These are phyloP conservation scores for Drosophila pruinosa DNA, from an alignment of 1,140 invertebrate genomes.

Conservation along the genomic window DNA sequence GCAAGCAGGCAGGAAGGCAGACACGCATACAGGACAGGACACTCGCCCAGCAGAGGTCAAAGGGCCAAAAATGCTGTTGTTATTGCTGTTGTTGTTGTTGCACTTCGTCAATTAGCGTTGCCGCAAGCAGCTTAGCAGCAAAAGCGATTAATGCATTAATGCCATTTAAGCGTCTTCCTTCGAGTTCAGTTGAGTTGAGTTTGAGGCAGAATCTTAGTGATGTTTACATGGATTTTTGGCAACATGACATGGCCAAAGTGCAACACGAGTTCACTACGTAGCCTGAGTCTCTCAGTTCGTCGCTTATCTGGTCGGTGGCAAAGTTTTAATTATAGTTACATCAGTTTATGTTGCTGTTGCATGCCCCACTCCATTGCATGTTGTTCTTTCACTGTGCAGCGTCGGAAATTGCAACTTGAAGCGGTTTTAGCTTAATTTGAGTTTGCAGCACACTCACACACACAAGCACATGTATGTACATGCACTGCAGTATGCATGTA, in stretches of 20 bases:
- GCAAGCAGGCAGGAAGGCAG: not conserved
- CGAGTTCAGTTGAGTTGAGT: not conserved
- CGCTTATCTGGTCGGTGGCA: constrained; percentile 21
- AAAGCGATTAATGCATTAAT: constrained; percentile 73
- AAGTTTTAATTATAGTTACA: constrained; percentile 77
- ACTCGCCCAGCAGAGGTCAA: constrained; percentile 7
- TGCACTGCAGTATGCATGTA: not conserved
- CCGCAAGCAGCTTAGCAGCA: constrained; percentile 54
- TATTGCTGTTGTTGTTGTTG: constrained; percentile 42
- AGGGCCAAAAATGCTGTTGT: not conserved
- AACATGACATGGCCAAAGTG: constrained; percentile 1
- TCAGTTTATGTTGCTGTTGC: constrained; percentile 40
- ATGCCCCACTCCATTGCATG: constrained; percentile 46
- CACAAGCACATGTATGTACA: not conserved
- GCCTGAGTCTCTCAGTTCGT: not conserved
- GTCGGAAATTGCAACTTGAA: constrained; percentile 77
- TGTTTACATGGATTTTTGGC: constrained; percentile 26
- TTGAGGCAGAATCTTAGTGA: not conserved
- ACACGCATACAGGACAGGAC: not conserved
- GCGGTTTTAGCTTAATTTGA: constrained; percentile 75
- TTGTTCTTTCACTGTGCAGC: constrained; percentile 28
- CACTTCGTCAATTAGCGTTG: constrained; percentile 70
- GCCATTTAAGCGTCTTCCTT: constrained; percentile 43
- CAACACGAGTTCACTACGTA: not conserved
- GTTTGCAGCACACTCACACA: constrained; percentile 39